Evolutionary conservation across 2,888 invertebrate genomes (phyloP), one percentile per base, ranked within the genome.

Genomic region (Volucella bombylans): DNA sequence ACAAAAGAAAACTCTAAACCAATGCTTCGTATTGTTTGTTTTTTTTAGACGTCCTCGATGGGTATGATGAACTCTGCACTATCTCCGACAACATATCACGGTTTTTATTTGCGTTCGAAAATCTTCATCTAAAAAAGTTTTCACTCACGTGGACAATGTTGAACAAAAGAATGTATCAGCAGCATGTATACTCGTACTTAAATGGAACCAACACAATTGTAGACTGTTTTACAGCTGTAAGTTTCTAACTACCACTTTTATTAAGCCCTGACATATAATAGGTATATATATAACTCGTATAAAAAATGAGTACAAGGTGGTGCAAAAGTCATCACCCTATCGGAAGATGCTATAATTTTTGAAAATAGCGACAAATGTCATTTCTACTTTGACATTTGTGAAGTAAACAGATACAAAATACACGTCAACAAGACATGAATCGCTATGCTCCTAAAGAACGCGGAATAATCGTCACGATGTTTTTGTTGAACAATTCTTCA

Each of bases 81-180:
- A 94, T 94, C 71, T 94, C 95, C 47, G 92, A 93, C 82, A 93
- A 93, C 86, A 92, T 94, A 87, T 92, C 94, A 23, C 93, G 93
- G 59, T 92, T 94, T 87, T 91, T 95, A 50, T 93, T 93, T 88
- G 94, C 94, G 65, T 91, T 95, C 88, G 94, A 95, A 90, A 92
- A 92, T 64, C 93, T 93, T 87, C 94, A 95, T 89, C 90, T 95
- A 85, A 93, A 93, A 82, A 93, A 93, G 88, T 95, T 95, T 88
- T 93, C 94, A 87, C 92, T 95, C 54, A 94, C 94, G 1, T 95
- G 95, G 95, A 93, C 94, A 88, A 91, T 94, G 87, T 92, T 95
- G 85, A 95, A 95, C 90, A 94, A 95, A 89, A 94, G 94, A 87
- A 92, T 95, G 87, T 95, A 95, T 91, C 94, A 95, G 81, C 90